Evolutionary conservation across 2,888 invertebrate genomes (phyloP).

Genomic region (Itoplectis maculator): DNA sequence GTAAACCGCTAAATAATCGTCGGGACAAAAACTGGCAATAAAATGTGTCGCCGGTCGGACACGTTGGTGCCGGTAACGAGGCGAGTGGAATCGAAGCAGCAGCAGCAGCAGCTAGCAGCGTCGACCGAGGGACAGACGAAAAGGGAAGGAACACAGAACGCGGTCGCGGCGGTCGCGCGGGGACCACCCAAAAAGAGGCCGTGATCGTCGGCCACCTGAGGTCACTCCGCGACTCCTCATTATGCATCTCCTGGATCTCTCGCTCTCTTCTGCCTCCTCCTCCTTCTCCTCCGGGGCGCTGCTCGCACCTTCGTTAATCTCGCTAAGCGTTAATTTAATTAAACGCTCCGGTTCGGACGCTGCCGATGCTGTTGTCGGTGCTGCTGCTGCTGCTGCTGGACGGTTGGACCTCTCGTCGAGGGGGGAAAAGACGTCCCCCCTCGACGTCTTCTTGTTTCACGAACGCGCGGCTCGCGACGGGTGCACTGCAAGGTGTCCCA

Average conservation of each 20-base stretch:
- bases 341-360: constrained; percentile 75
- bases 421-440: no score
- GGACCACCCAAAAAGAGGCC: constrained; percentile 83
- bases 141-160: constrained; percentile 21
- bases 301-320: constrained; percentile 84
- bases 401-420: constrained; percentile 68
- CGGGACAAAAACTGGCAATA: constrained; percentile 82
- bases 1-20: constrained; percentile 83
- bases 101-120: constrained; percentile 50
- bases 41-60: constrained; percentile 81
- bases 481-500: constrained; percentile 72
- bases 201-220: constrained; percentile 70
- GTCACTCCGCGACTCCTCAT: constrained; percentile 78
- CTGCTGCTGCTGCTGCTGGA: constrained; percentile 58
- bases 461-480: constrained; percentile 50
- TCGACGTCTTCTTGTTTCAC: constrained; percentile 61
- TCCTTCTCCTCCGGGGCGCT: no score
- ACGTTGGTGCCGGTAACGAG: constrained; percentile 80
- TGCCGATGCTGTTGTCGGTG: no score
- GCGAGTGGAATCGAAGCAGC: constrained; percentile 73
- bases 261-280: constrained; percentile 60
- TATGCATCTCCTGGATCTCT: constrained; percentile 84
- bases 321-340: constrained; percentile 84
- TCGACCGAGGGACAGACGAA: constrained; percentile 11
- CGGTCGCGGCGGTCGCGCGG: constrained; percentile 61